Base-by-base conservation (phyloP, 2,888 invertebrate species). In the Caenorhabditis macrosperma region DNA sequence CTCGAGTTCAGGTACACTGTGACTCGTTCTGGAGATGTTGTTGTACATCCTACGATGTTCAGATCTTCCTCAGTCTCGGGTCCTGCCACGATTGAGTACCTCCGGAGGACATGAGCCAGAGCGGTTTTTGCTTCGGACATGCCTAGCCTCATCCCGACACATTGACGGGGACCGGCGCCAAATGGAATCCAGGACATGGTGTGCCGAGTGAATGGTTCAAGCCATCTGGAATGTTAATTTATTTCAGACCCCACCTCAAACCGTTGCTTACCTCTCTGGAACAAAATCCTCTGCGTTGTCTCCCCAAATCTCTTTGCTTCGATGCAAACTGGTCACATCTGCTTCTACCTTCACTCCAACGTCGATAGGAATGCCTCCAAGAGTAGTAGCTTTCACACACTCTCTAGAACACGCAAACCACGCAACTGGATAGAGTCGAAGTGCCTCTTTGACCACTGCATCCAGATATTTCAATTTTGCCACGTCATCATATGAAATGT, bases 101-200 rank as follows among this genome's bases (percentile, higher is more conserved):
- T 76, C 6, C 81, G 71, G 10, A 89, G 75, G 12, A 89, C 46
- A 44, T 80, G 80, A 0, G 82, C 80, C 5, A 90, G 63, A 0
- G 85, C 85, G 61, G 86, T 46, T 60, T 90, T 90, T 22, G 84
- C 80, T 78, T 90, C 90, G 46, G 86, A 59, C 28, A 84, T 80
- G 20, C 86, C 89, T 28, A 89, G 46, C 48, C 87, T 63, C 85
- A 87, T 85, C 66, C 89, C 89, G 46, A 89, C 84, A 68, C 90
- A 90, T 48, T 81, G 79, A 66, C 89, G 71, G 0, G 89, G 88
- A 2, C 89, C 89, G 1, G 82, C 86, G 12, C 89, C 89, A 55
- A 87, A 88, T 24, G 85, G 85, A n/a, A 84, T 64, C 84, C 82
- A 85, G 0, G 83, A 75, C 76, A 82, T 75, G 3, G 17, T 52